Conservation (phyloP, 2,888 invertebrate species). For the Cryptus viduatorius region DNA sequence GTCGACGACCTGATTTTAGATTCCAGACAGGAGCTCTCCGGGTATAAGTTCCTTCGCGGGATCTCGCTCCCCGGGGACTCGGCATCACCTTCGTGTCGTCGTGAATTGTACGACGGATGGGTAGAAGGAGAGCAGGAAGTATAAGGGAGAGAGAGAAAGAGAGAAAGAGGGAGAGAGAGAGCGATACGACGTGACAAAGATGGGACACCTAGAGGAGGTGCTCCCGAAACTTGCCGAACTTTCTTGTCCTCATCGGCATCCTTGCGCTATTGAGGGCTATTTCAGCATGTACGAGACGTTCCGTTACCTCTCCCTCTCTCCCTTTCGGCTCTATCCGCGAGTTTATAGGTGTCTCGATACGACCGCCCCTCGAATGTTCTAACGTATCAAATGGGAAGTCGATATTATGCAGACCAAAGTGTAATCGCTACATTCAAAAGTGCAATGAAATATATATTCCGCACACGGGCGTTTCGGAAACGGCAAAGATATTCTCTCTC, state of each 20-base stretch:
- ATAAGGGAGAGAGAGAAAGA: constrained; percentile 30
- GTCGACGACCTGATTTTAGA: constrained; percentile 76
- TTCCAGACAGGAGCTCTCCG: constrained; percentile 74
- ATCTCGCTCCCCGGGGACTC: constrained; percentile 50
- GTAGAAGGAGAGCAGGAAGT: constrained; percentile 46
- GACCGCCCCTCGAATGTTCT: not conserved
- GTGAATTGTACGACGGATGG: constrained; percentile 61
- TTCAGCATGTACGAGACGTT: constrained; percentile 19
- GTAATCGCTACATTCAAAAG: constrained; percentile 6
- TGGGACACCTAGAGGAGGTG: constrained; percentile 5
- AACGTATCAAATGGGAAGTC: constrained; percentile 10
- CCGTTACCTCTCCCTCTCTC: not conserved
- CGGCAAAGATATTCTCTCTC: not conserved
- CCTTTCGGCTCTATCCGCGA: not conserved
- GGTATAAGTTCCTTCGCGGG: constrained; percentile 72
- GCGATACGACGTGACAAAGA: constrained; percentile 34
- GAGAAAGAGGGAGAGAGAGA: constrained; percentile 28
- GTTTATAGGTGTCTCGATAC: constrained; percentile 19
- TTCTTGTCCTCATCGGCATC: constrained; percentile 59
- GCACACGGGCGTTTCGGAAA: not conserved
- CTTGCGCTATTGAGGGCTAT: constrained; percentile 12
- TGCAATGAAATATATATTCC: not conserved
- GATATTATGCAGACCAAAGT: constrained; percentile 14
- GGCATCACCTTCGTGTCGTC: constrained; percentile 49
- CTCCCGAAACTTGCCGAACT: constrained; percentile 49